These are phyloP conservation scores for Leucania comma DNA, from an alignment of 2,888 invertebrate genomes.

Conservation along the genomic window DNA sequence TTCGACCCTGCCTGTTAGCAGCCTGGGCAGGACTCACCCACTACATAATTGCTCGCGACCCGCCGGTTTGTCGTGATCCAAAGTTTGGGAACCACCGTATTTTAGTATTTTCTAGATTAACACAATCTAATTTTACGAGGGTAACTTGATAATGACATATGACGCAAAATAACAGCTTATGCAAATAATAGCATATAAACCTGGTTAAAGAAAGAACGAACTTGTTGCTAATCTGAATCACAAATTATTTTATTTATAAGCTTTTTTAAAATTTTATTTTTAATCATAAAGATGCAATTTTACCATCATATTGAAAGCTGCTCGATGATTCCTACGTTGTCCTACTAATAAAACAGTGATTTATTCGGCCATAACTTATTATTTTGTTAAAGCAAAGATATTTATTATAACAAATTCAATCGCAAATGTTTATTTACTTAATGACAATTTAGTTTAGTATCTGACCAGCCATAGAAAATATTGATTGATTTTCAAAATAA, in stretches of 20 bases:
- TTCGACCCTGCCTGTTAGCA: too few relatives aligned
- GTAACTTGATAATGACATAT: neutral
- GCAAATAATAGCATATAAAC: too few relatives aligned
- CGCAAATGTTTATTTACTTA: constrained; percentile 16
- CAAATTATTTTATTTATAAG: too few relatives aligned
- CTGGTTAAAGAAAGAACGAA: too few relatives aligned
- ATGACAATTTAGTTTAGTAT: constrained; percentile 4
- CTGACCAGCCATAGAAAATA: neutral
- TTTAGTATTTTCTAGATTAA: constrained; percentile 1
- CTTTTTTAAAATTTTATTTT: too few relatives aligned
- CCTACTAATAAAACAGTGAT: constrained; percentile 13
- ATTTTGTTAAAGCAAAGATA: neutral
- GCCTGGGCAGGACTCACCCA: too few relatives aligned
- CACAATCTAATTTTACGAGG: neutral
- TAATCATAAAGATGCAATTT: neutral
- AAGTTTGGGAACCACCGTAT: too few relatives aligned
- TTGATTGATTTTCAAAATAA: neutral
- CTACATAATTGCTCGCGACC: too few relatives aligned
- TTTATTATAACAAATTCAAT: constrained; percentile 1
- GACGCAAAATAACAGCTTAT: neutral
- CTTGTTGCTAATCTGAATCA: too few relatives aligned
- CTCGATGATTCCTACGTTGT: neutral
- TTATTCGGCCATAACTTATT: constrained; percentile 1
- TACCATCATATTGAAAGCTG: neutral
- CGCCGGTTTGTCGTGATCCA: too few relatives aligned